These are phyloP conservation scores for Stegostoma tigrinum DNA, from an alignment of 2,113 vertebrate species.

Conservation along the genomic window DNA sequence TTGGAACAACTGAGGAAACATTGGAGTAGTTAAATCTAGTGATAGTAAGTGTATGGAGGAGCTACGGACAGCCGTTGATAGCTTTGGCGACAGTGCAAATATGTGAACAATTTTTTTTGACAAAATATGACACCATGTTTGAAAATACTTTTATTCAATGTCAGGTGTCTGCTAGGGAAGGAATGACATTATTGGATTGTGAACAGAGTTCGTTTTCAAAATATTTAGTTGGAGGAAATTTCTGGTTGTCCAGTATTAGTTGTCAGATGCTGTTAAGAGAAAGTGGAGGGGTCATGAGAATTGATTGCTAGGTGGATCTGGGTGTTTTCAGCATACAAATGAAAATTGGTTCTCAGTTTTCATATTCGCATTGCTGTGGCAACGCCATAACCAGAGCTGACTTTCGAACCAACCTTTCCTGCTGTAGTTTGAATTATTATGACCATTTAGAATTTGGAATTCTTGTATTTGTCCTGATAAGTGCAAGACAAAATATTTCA, in stretches of 20 bases:
- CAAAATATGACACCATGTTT: neutral
- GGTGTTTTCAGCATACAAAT: neutral
- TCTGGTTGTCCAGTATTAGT: too few species aligned
- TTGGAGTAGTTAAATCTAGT: neutral
- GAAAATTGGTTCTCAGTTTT: neutral
- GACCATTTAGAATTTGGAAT: neutral
- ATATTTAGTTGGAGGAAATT: neutral
- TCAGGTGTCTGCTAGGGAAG: neutral
- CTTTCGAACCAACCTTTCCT: neutral
- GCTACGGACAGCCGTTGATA: neutral
- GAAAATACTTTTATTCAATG: neutral
- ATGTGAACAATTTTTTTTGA: too few species aligned
- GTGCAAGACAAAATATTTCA: neutral
- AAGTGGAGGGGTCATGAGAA: neutral
- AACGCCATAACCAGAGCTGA: neutral
- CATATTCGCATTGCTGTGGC: neutral
- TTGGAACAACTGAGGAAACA: neutral
- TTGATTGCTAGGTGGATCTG: neutral
- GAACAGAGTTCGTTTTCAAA: neutral
- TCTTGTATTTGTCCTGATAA: neutral
- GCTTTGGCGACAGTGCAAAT: too few species aligned
- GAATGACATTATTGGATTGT: neutral
- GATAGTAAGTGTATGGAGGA: neutral
- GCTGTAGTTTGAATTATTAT: neutral
- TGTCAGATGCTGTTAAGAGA: too few species aligned